Percentiles rank a stretch among this genome's conserved stretches.
phyloP scores from a whole-genome alignment of 2,888 invertebrate species.

The Liposcelis brunnea region DNA sequence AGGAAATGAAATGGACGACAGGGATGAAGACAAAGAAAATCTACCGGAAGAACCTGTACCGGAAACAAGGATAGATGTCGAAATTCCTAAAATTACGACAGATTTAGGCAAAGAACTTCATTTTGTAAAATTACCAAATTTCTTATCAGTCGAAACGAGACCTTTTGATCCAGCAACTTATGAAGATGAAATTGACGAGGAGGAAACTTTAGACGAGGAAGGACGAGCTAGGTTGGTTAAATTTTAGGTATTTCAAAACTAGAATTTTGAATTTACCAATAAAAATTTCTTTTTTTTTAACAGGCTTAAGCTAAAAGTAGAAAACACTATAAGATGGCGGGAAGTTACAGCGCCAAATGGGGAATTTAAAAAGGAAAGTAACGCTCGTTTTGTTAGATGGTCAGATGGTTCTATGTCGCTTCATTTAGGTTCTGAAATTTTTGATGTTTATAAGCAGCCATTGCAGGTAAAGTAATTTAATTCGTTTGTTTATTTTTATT shows the following conservation, averaged over 20 bases:
- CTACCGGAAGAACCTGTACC: slow-evolving; percentile 67
- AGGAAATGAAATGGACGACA: slow-evolving; percentile 20
- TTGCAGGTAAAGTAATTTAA: slow-evolving; percentile 45
- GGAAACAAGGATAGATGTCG: slow-evolving; percentile 90
- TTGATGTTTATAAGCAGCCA: slow-evolving; percentile 91
- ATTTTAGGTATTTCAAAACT: background rate
- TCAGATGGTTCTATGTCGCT: slow-evolving; percentile 96
- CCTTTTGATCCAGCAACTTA: slow-evolving; percentile 91
- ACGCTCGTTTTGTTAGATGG: slow-evolving; percentile 91
- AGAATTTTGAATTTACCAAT: background rate
- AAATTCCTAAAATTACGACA: slow-evolving; percentile 88
- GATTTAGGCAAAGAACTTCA: slow-evolving; percentile 84
- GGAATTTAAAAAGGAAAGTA: slow-evolving; percentile 72
- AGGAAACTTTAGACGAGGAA: slow-evolving; percentile 94
- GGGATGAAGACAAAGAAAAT: slow-evolving; percentile 42
- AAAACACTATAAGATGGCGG: slow-evolving; percentile 95
- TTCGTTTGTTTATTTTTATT: no score
- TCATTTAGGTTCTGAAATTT: slow-evolving; percentile 92
- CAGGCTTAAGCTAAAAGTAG: slow-evolving; percentile 80
- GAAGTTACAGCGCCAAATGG: slow-evolving; percentile 66
- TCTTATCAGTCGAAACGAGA: slow-evolving; percentile 91
- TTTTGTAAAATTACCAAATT: slow-evolving; percentile 95
- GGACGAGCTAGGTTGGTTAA: slow-evolving; percentile 58
- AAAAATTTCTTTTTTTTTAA: slow-evolving; percentile 11
- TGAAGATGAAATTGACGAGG: slow-evolving; percentile 98